Evolutionary conservation across 2,888 invertebrate species (phyloP), one percentile per base, ranked within the genome.

Genomic region (Geophilus truncorum): DNA sequence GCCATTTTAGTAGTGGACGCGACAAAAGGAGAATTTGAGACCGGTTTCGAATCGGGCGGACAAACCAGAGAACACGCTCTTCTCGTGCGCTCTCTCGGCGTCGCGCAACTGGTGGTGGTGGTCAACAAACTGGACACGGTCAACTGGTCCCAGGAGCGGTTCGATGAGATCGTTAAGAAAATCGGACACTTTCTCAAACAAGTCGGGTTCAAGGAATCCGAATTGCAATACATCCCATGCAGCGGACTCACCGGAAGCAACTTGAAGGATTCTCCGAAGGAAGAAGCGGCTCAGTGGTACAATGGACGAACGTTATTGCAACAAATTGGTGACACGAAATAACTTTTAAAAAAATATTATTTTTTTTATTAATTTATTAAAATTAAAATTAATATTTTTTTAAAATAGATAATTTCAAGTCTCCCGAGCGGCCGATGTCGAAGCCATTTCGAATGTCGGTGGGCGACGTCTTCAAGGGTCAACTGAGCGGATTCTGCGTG

Each of bases 61-160:
- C 99, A 99, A 88, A 99, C 98, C 0, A 90, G 98, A 82, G 98
- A 99, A 87, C 98, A 99, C 89, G 96, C 98, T 1, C 88, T 98
- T 78, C 89, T 99, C n/a, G 93, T 97, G 1, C 90, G 97, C 84
- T 92, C 92, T 23, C 86, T 92, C 82, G 98, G 99, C 40, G 95
- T 99, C 0, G 93, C 92, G 82, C 98, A 98, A 87, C 87, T 99
- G 57, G 94, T 95, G 18, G 97, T 99, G 0, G 97, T 95, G 36
- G 92, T 99, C 21, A 99, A 99, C 86, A 99, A 99, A 89, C 89
- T 99, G 86, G 99, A 99, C 86, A 98, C 97, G 0, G 94, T 94
- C 0, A 92, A 92, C 80, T 99, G 99, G 98, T 93, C 93, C 0
- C 90, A 94, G 85, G 92, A 93, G 7, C 90, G 99, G 83, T 99